Percentiles rank a stretch among this genome's conserved stretches.
Evolutionary conservation across 2,888 invertebrate genomes (phyloP).

Genomic region (Machimus rusticus): DNA sequence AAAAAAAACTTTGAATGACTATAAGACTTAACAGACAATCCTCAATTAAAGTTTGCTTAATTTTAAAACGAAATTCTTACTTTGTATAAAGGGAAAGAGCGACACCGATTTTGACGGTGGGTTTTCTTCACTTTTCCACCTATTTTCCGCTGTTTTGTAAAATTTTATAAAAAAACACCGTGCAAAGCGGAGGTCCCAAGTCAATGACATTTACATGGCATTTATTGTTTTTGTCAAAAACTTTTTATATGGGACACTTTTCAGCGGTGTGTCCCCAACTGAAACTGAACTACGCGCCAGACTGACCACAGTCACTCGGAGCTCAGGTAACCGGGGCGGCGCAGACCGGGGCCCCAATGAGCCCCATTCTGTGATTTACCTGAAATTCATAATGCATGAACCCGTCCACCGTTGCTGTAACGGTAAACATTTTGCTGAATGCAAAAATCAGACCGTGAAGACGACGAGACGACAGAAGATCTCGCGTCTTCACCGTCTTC

Average conservation of each 20-base stretch:
- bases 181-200: not conserved
- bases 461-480: not conserved
- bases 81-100: not conserved
- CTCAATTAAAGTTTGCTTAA: too few relatives aligned
- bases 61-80: too few relatives aligned
- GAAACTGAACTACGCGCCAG: not conserved
- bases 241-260: not conserved
- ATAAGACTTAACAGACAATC: too few relatives aligned
- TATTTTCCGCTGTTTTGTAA: not conserved
- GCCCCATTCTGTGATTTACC: not conserved
- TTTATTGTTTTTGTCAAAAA: not conserved
- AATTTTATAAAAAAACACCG: not conserved
- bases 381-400: conserved; percentile 32
- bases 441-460: conserved; percentile 36
- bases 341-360: not conserved
- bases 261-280: not conserved
- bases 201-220: not conserved
- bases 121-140: not conserved
- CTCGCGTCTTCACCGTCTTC: not conserved
- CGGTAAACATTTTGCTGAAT: not conserved
- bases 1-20: too few relatives aligned
- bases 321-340: not conserved
- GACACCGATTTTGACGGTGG: not conserved
- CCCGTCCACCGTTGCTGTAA: not conserved
- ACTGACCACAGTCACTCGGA: not conserved